Base-by-base conservation (phyloP, 30 jellyfish, hydroid and myxozoan species). In the Mastigias papua region DNA sequence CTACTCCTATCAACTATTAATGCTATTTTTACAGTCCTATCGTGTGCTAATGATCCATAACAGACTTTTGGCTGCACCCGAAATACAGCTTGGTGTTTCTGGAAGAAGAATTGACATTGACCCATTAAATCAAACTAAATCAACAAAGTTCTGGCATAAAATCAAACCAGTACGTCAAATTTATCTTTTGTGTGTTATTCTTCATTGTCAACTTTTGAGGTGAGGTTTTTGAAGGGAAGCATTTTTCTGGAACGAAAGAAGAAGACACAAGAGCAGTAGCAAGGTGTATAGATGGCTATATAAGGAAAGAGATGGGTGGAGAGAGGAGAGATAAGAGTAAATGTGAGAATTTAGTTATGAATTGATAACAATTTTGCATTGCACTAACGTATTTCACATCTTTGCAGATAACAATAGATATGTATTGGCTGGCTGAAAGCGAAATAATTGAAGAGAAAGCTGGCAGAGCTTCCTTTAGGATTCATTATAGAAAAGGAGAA, bases 41-140 rank as follows among this genome's bases (percentile, higher is more conserved):
- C 89, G 84, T 7, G 99, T 94, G 35, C 68, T 76, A 80, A 64
- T 90, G 85, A 78, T 94, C 27, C 88, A 90, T n/a, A 97, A 82
- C 65, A 91, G 97, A 30, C 87, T 94, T 35, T 75, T 87, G 26
- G 95, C 97, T 5, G 64, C 99, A 16, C 89, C 97, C 0, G 99
- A 94, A 79, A 96, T 94, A 22, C 92, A 85, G 31, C 96, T 94
- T 23, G 99, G 99, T 37, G 90, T 94, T 16, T 91, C 77, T 71
- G 97, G 99, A 23, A 85, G 91, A 48, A 84, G 91, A 30, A 89
- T 94, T 27, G 99, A 94, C 35, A 89, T 94, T 35, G 99, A 94
- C 79, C 99, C 99, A 0, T 86, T 94, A 50, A 91, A 94, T 21
- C 99, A 94, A 86, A 64, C 95, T 19, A 94, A 94, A 80, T 80